Evolutionary conservation across 2,888 invertebrate genomes (phyloP), one percentile per base, ranked within the genome.

Genomic region (Agrotis clavis): DNA sequence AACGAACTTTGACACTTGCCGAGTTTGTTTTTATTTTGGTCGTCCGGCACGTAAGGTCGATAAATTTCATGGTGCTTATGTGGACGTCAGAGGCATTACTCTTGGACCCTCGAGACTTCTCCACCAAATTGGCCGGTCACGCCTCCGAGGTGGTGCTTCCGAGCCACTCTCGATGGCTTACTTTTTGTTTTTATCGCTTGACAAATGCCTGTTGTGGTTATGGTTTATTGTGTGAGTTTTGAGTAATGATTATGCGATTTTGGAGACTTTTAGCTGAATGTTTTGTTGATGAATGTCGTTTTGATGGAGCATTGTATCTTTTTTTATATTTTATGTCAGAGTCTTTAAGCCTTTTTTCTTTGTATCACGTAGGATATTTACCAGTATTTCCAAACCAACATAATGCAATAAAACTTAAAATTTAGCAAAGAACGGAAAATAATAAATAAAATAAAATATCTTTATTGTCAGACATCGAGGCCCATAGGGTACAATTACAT

Each of bases 51-150:
- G 93, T 92, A 90, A 90, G 93, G 88, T 93, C 94, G 90, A 94
- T 94, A 94, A 94, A 94, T 94, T 93, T 92, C 89, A 90, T 89
- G 90, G 93, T 93, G 90, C 94, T 94, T 91, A 91, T 83, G 90
- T 90, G 90, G 89, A 90, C 91, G 94, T 93, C 94, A 91, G 85
- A 83, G 84, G 90, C 94, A 94, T 90, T 91, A 89, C 90, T 91
- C 88, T 86, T 89, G 88, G 87, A 76, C 86, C 85, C 85, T 88
- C 83, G 91, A 88, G 89, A 91, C 89, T 86, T 88, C 91, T 90
- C 89, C 84, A 82, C 89, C 86, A 90, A 92, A 94, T 94, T 93
- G 93, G 91, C 87, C 90, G 87, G 92, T 89, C 90, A 90, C 90
- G 90, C 90, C 90, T 90, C 86, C 86, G 73, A 85, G 85, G 83